Evolutionary conservation across 2,888 invertebrate species (phyloP), one percentile per base, ranked within the genome.

Genomic region (Dysmachus trigonus): DNA sequence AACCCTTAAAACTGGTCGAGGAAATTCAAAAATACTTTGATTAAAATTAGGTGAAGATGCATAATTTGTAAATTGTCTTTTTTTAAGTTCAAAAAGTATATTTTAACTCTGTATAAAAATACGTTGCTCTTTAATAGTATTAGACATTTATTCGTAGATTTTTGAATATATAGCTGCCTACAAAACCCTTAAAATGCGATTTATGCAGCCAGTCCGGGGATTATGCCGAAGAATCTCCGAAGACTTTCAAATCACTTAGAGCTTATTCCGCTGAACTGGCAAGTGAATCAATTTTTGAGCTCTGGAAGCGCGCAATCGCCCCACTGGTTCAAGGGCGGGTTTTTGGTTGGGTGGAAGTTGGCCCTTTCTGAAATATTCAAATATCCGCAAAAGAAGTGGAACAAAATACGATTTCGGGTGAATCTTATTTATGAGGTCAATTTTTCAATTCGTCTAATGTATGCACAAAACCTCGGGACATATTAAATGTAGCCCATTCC

Each of bases 391-490:
- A 86, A 86, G 41, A 87, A 87, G 84, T 85, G 13, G 30, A 85
- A 87, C 82, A 83, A 86, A 87, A 87, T 86, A 71, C 83, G 86
- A 85, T 85, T 87, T 82, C 73, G 85, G 82, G 83, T 87, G 87
- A 86, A 87, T 87, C 86, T 87, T 87, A 87, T 87, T 87, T 87
- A 87, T 87, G 87, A 86, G 83, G 86, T 86, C 86, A 87, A 87
- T 87, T 87, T 87, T 87, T 87, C 86, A 87, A 87, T 87, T 83
- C 84, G 41, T 77, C 86, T 85, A 85, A 85, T 85, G 74, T 85
- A 85, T 85, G 85, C 85, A 85, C 74, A 85, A 79, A 85, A 85
- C 85, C 85, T 85, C 85, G 77, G 85, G 85, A 85, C 77, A 79
- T 79, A 85, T 85, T 85, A 85, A 85, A 85, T 85, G 79, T 85